phyloP scores from a whole-genome alignment of 2,888 invertebrate species.

The Pantelozetes paolii region DNA sequence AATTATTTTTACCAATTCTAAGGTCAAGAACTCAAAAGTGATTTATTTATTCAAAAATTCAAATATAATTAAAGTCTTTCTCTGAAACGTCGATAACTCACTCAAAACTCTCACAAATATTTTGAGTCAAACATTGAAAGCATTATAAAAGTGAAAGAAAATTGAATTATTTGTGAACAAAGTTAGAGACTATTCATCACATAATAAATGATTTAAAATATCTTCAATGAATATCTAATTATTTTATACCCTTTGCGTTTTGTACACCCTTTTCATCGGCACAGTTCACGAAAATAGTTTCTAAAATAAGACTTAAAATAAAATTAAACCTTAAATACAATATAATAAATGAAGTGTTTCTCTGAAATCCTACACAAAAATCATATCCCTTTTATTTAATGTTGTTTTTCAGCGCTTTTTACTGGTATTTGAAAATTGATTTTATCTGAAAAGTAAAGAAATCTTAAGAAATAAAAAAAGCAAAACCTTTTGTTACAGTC shows the following conservation, averaged over 20 bases:
- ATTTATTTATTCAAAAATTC: not conserved
- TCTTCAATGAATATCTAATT: too few species aligned
- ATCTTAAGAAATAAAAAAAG: not conserved
- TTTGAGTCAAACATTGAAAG: not conserved
- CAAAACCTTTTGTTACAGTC: not conserved
- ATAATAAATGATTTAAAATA: not conserved
- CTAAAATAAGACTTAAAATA: too few species aligned
- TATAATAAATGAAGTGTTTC: not conserved
- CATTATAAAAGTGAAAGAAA: not conserved
- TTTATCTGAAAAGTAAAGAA: not conserved
- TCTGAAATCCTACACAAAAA: not conserved
- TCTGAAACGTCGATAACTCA: not conserved
- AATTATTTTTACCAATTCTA: constrained; percentile 11
- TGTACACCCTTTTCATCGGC: too few species aligned
- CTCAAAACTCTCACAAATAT: not conserved
- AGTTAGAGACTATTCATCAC: constrained; percentile 3
- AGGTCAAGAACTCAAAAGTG: constrained; percentile 2
- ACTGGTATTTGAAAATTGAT: not conserved
- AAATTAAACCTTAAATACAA: too few species aligned
- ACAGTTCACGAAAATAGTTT: too few species aligned
- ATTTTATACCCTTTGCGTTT: too few species aligned
- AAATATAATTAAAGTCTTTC: not conserved
- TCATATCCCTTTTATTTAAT: not conserved
- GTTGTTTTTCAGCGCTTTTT: not conserved
- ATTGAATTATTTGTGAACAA: not conserved